Base-by-base conservation (phyloP, 2,113 vertebrate species). In the Rhadina sibilatrix region DNA sequence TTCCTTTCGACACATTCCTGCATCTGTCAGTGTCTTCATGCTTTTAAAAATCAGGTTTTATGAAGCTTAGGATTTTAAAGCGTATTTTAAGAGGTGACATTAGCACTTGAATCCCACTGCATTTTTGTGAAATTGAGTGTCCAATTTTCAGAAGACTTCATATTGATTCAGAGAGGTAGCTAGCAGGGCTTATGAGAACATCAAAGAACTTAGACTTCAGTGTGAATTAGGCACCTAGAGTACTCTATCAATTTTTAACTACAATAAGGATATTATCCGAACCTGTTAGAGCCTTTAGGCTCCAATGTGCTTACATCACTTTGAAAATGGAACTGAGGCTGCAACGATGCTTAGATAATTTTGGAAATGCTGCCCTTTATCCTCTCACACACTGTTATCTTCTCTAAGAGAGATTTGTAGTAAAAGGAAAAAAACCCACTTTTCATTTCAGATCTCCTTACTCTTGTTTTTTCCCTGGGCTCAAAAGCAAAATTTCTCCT, bases 281-380 rank as follows among this genome's bases (percentile, higher is more conserved):
- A 97, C 42, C 74, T 96, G 69, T 65, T 65, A 61, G 69, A 94
- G 74, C 24, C 83, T 49, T 79, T 21, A 64, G 61, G 57, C 28
- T 94, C 37, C 53, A 22, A 71, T 93, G 66, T 80, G 66, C 81
- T 79, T 94, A 84, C 61, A 76, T 38, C 50, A 74, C 54, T 93
- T 91, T 96, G 89, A 87, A 97, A 96, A 93, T 82, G 61, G 93
- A 93, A 78, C 72, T 52, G 64, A 87, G 94, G 64, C 56, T 81
- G 27, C 71, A 93, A 21, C 37, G 78, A 89, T 72, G 35, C 50
- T 76, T 70, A 61, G 57, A 49, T 60, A 83, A 90, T 96, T 97
- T 91, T 82, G 74, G 66, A 97, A 95, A 94, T 95, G 70, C 52
- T 91, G 66, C 35, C 50, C 78, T 83, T 96, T 83, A 85, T 87